Conservation (phyloP, 2,888 invertebrate species). For the Hofmannophila pseudospretella region DNA sequence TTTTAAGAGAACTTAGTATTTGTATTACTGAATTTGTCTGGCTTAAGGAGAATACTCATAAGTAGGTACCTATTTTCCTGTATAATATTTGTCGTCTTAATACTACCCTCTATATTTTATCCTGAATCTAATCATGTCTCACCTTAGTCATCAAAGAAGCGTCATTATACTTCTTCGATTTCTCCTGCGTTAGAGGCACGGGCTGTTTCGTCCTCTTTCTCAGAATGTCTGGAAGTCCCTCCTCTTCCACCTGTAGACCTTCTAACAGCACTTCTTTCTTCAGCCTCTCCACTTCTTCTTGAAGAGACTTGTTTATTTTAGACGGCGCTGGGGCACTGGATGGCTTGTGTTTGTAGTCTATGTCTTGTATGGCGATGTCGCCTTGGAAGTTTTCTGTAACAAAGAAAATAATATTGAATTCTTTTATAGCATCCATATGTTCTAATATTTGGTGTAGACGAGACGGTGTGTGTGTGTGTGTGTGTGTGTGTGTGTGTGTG, state of each 20-base stretch:
- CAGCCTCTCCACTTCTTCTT: conserved; percentile 88
- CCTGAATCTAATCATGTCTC: no score
- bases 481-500: no score
- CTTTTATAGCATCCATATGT: no score
- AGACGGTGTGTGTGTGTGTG: no score
- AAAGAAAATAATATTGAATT: conserved; percentile 26
- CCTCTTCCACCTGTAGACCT: conserved; percentile 90
- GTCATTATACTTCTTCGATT: conserved; percentile 71
- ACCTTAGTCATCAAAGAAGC: conserved; percentile 65
- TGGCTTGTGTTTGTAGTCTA: conserved; percentile 57
- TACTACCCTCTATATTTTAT: conserved; percentile 1
- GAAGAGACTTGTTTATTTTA: conserved; percentile 81
- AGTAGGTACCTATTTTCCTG: no score
- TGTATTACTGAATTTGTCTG: no score
- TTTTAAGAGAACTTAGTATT: neutral
- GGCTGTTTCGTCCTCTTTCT: conserved; percentile 84
- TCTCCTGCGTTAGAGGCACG: conserved; percentile 59
- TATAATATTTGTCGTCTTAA: neutral
- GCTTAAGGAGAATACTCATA: no score
- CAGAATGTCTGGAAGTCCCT: conserved; percentile 86
- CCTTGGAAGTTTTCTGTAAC: conserved; percentile 88
- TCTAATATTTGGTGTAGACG: no score
- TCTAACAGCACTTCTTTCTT: conserved; percentile 89
- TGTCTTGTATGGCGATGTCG: conserved; percentile 88
- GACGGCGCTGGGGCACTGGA: conserved; percentile 53